A percentile compares a stretch with the other conserved stretches of the same genome.
phyloP scores from a whole-genome alignment of 2,113 vertebrate species.

The Grus americana region DNA sequence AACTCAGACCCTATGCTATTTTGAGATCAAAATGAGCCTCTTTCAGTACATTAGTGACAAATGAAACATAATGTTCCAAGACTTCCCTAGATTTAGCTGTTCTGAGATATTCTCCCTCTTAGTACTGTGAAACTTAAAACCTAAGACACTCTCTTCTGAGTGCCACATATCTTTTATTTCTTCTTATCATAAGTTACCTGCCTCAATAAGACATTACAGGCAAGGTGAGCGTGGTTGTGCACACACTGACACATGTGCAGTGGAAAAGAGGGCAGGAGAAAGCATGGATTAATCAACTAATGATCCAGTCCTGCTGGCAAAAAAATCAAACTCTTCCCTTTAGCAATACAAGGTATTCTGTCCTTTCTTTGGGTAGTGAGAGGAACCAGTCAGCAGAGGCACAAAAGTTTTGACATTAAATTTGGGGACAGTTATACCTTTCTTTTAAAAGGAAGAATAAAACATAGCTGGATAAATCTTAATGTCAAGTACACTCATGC shows the following conservation, averaged over 20 bases:
- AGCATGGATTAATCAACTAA: background rate
- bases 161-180: background rate
- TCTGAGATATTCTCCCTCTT: background rate
- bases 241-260: background rate
- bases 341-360: background rate
- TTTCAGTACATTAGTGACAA: background rate
- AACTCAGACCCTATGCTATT: background rate
- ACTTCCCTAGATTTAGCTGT: background rate
- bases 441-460: background rate
- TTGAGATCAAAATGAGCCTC: background rate
- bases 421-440: background rate
- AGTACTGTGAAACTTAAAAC: background rate
- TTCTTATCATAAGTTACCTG: background rate
- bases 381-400: background rate
- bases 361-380: background rate
- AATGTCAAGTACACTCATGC: background rate
- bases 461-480: background rate
- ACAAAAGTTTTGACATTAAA: background rate
- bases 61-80: background rate
- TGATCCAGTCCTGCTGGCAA: background rate
- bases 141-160: background rate
- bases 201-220: background rate
- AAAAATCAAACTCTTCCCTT: background rate
- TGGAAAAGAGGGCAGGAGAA: background rate
- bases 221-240: background rate